Evolutionary conservation across 2,797 vertebrate species (phyloP), one percentile per base, ranked within the genome.

Genomic region (Paratrypauchen microcephalus): DNA sequence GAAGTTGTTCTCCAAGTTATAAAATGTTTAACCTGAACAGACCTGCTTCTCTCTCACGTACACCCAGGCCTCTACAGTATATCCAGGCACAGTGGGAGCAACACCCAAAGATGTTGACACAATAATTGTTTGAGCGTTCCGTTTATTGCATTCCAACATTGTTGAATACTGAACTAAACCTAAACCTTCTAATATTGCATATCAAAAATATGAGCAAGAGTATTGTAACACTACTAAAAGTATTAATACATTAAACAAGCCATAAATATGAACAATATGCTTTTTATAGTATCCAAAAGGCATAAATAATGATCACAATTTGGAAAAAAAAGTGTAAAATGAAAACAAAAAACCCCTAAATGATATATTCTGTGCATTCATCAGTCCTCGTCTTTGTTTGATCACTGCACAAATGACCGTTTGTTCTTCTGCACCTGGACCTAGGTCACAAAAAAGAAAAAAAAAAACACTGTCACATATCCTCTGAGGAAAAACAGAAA

Each of bases 381-480:
- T 94, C 84, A 89, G 68, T 86, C 55, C 24, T 72, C 61, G 55
- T 92, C 66, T 41, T 64, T 89, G 41, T 87, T 87, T 32, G 70
- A 5, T 59, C 36, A 89, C 56, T 68, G 77, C 5, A 63, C 19
- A 0, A 84, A 71, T 3, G 68, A 65, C 70, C 69, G 87, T 68
- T 86, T 80, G 83, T 87, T 93, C 74, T 69, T 89, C 75, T 89
- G 92, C 83, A 97, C 89, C 0, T 91, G 84, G 0, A 98, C 82
- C 97, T 98, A 83, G 71, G 85, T 68, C 32, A 36, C 32, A 36
- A 36, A 32, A 70, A 74, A 48, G 76, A 3, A 52, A 30, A 30
- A 0, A 0, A 28, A 64, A 19, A 64, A 15, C 5, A 26, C 24
- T 26, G 26, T 57, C 24, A 28, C 4, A 26, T 23, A 56, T 56